Percentiles rank a stretch among this genome's conserved stretches.
phyloP scores from a whole-genome alignment of 2,888 invertebrate genomes.

The Trileptium ribeirensis region DNA sequence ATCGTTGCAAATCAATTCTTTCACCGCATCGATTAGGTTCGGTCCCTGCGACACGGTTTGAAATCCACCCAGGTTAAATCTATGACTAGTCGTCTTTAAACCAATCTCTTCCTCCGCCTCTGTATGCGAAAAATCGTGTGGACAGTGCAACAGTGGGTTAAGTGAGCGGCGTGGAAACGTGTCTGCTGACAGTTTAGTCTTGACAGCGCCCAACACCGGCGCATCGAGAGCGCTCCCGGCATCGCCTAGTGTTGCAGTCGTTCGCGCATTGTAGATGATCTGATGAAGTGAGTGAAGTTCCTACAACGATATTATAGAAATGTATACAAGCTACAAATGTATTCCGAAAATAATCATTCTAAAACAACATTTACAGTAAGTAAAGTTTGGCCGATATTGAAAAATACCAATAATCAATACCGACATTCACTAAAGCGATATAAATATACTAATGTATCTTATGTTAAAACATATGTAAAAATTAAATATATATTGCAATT shows the following conservation, averaged over 20 bases:
- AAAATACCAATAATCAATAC: too few relatives aligned
- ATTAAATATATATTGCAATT: too few relatives aligned
- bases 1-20: background rate
- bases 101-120: background rate
- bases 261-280: conserved; percentile 11
- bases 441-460: too few relatives aligned
- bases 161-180: background rate
- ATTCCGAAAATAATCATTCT: too few relatives aligned
- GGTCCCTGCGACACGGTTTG: background rate
- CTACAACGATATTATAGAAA: background rate
- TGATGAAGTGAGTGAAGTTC: conserved; percentile 3
- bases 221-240: background rate
- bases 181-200: background rate
- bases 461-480: too few relatives aligned
- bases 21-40: too few relatives aligned
- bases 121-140: conserved; percentile 20
- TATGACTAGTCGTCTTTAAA: background rate
- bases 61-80: background rate
- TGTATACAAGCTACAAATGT: too few relatives aligned
- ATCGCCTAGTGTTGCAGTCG: background rate
- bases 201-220: background rate
- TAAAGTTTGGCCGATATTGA: too few relatives aligned
- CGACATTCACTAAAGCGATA: too few relatives aligned
- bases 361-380: too few relatives aligned
- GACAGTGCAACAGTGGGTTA: conserved; percentile 10